phyloP scores from a whole-genome alignment of 2,797 vertebrate species.

The Schizopygopsis malacanthus region DNA sequence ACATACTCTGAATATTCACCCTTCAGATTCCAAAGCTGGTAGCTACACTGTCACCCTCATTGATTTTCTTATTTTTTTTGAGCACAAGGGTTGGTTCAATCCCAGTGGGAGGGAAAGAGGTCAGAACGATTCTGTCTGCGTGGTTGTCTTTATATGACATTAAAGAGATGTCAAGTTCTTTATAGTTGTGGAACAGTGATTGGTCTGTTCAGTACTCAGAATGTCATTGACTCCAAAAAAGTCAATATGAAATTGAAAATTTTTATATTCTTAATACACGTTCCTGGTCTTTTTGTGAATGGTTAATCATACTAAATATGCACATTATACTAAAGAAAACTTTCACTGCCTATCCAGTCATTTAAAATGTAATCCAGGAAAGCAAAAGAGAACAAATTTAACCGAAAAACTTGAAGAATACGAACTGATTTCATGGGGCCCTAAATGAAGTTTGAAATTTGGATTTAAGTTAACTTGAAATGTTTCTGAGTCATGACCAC shows the following conservation, averaged over 20 bases:
- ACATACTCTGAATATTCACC: conserved; percentile 20
- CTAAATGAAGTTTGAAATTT: neutral
- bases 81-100: conserved; percentile 27
- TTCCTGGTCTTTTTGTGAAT: neutral
- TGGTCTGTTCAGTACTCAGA: conserved; percentile 18
- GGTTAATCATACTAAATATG: neutral
- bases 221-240: neutral
- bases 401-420: neutral
- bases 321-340: neutral
- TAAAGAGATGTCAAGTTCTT: conserved; percentile 32
- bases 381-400: neutral
- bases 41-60: conserved; percentile 43
- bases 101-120: conserved; percentile 7
- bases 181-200: conserved; percentile 33
- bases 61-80: conserved; percentile 44
- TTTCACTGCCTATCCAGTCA: neutral
- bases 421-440: neutral
- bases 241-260: neutral
- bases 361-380: neutral
- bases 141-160: conserved; percentile 48
- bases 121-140: conserved; percentile 7
- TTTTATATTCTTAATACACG: neutral
- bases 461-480: neutral
- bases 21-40: conserved; percentile 47
- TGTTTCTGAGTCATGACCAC: neutral